phyloP scores from a whole-genome alignment of 1,140 invertebrate genomes.

The Leptinotarsa texana region DNA sequence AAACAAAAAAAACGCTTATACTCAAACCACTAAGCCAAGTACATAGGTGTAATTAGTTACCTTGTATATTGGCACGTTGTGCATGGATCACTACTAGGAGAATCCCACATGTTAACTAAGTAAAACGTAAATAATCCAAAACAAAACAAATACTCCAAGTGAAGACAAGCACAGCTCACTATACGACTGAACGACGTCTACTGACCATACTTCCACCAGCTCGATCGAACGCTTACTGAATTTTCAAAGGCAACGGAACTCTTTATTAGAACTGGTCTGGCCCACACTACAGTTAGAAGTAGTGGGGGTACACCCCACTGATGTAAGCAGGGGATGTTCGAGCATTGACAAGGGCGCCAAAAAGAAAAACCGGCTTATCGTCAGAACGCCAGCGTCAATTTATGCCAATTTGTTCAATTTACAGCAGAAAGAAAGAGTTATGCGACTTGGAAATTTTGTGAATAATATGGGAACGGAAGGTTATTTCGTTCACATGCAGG shows the following conservation, averaged over 20 bases:
- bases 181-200: slow-evolving; percentile 23
- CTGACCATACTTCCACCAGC: slow-evolving; percentile 25
- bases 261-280: slow-evolving; percentile 37
- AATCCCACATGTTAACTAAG: slow-evolving; percentile 41
- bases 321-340: slow-evolving; percentile 36
- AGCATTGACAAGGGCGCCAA: slow-evolving; percentile 40
- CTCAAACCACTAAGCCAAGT: no score
- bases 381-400: not conserved
- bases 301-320: slow-evolving; percentile 40
- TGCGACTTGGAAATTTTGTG: not conserved
- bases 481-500: not conserved
- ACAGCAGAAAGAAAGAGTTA: not conserved
- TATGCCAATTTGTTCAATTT: slow-evolving; percentile 4
- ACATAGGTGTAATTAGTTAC: slow-evolving; percentile 24
- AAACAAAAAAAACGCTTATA: no score
- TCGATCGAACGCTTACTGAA: slow-evolving; percentile 33
- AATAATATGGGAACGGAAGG: not conserved
- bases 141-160: slow-evolving; percentile 15
- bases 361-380: slow-evolving; percentile 28
- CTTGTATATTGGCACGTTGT: slow-evolving; percentile 41
- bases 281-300: slow-evolving; percentile 43
- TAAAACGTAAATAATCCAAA: slow-evolving; percentile 29
- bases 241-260: slow-evolving; percentile 31
- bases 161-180: slow-evolving; percentile 26
- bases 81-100: slow-evolving; percentile 35